Base-by-base conservation (phyloP, 2,113 vertebrate species). In the Sinocyclocheilus anophthalmus region DNA sequence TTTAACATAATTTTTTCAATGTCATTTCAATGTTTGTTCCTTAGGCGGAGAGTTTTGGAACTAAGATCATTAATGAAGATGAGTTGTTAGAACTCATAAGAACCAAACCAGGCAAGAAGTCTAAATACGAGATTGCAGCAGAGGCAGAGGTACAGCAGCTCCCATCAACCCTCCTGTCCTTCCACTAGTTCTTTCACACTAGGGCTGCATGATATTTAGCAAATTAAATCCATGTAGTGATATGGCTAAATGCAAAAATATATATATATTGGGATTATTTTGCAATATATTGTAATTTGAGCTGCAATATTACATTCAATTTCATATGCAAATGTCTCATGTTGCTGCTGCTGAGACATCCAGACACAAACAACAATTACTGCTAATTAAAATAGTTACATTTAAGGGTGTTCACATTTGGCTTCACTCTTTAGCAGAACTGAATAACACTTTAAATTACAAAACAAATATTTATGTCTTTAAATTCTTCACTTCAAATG, bases 101-200 rank as follows among this genome's bases (percentile, higher is more conserved):
- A 90, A 97, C 95, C 86, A 96, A 96, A 95, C 98, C 98, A 48
- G 98, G 97, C 83, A 99, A 98, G 90, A 99, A 96, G 91, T 99
- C 98, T 59, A 99, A 97, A 89, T 99, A 98, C 1, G 96, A 97
- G 91, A 93, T 98, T 57, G 96, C 95, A 0, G 96, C 96, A 73
- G 97, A 99, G 93, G 88, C 94, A 14, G 96, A 99, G 98, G 98
- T 99, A 42, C 63, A 42, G 57, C 6, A 26, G 10, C 9, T 24
- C 16, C 16, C 16, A 70, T 61, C 37, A 42, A 42, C 4, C 9
- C 4, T 33, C 55, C 18, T 61, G 20, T 18, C 18, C 26, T 59
- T 22, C 57, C 14, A 57, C 13, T 22, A 22, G 12, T 76, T 8
- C 8, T 26, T 77, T n/a, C 42, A 12, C 22, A 13, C 22, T 24